Base-by-base conservation (phyloP, 2,888 invertebrate species). In the Thymelicus lineola region DNA sequence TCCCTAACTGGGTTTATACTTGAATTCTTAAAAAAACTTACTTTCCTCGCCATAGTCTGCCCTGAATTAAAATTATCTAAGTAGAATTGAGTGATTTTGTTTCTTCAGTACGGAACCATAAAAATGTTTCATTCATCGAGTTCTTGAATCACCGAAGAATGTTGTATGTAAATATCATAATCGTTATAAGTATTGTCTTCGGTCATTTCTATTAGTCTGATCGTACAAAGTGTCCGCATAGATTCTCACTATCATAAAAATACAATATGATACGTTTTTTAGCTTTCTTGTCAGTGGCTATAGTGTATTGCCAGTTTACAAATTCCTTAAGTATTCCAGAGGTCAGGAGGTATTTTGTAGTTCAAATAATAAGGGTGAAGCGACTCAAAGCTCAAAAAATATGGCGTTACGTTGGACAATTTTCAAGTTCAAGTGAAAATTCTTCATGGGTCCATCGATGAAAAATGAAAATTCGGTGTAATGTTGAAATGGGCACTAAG, bases 111-210 rank as follows among this genome's bases (percentile, higher is more conserved):
- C 10, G 20, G 53, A 53, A 53, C 53, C 10, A 9, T 53, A 53
- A 53, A 17, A 53, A 20, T 20, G 20, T 53, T 53, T 53, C 17
- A 53, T 53, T 53, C 53, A 17, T 53, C 12, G 20, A 57, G 36
- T 5, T 57, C 14, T 35, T 57, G 35, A 28, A 14, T 57, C 53
- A 53, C 12, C 20, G 20, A 53, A 5, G 57, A 35, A 57, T 57
- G 57, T 57, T 35, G 1, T 57, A 57, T 57, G 28, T 35, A 57
- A 57, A 57, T 36, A 57, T 35, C 14, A 36, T 36, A 35, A 57
- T 57, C 35, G 57, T 7, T 57, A 57, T 57, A 57, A 57, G 35
- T n/a, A n/a, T 36, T 36, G n/a, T 53, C 53, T 36, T 35, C 35
- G 14, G 6, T n/a, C 36, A n/a, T 35, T 57, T n/a, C 57, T 57